phyloP scores from a whole-genome alignment of 2,797 vertebrate genomes.

The Diglossa cyanea region DNA sequence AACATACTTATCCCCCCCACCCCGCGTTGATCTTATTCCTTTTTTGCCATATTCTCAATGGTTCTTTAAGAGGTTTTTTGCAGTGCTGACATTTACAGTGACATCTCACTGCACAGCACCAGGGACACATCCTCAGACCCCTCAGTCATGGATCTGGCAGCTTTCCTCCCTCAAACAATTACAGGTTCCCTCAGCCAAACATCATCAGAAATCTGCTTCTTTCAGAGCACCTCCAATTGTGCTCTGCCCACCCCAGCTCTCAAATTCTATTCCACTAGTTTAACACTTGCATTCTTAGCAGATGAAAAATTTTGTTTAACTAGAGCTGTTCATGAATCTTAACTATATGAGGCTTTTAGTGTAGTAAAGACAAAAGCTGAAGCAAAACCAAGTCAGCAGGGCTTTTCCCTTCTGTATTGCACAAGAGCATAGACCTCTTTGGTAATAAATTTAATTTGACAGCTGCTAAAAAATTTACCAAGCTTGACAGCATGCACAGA shows the following conservation, averaged over 20 bases:
- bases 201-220: neutral
- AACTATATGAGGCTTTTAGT: constrained; percentile 65
- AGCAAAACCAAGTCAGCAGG: constrained; percentile 56
- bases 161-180: neutral
- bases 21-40: neutral
- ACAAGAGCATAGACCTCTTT: constrained; percentile 57
- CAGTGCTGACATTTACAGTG: neutral
- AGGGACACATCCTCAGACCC: neutral
- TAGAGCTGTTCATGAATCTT: constrained; percentile 37
- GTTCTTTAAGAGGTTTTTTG: neutral
- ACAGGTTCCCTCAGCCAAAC: neutral
- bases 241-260: neutral
- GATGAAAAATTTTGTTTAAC: constrained; percentile 23
- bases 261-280: neutral
- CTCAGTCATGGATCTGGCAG: neutral
- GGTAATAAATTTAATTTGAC: constrained; percentile 76
- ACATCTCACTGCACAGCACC: neutral
- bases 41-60: neutral
- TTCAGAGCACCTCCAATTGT: neutral
- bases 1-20: accelerated
- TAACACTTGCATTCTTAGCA: neutral
- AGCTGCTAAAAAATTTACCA: constrained; percentile 77
- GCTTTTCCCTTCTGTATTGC: constrained; percentile 70
- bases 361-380: constrained; percentile 56
- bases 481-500: constrained; percentile 62